Evolutionary conservation across 2,888 invertebrate genomes (phyloP).

Genomic region (Callyntrura sp.): DNA sequence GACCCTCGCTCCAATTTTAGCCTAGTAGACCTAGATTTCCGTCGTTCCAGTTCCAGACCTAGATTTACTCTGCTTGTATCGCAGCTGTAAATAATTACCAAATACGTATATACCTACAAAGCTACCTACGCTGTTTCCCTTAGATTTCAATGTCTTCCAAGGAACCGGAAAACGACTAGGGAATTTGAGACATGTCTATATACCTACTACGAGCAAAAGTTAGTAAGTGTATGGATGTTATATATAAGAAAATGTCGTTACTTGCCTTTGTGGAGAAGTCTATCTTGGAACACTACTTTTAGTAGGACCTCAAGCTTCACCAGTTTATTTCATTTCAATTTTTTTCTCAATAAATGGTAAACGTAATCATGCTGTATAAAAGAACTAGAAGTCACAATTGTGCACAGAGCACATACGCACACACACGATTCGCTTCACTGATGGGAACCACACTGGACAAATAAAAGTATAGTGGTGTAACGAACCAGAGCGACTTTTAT

Average conservation of each 20-base stretch:
- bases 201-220: too few relatives aligned
- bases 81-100: constrained; percentile 51
- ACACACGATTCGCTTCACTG: constrained; percentile 36
- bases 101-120: too few relatives aligned
- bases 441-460: background rate
- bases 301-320: constrained; percentile 13
- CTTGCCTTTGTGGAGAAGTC: background rate
- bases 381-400: background rate
- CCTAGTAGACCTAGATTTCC: too few relatives aligned
- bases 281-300: background rate
- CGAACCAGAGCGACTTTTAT: background rate
- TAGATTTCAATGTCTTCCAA: too few relatives aligned
- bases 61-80: background rate
- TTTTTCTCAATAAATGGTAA: background rate
- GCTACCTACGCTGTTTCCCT: too few relatives aligned
- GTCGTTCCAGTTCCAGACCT: too few relatives aligned
- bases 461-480: background rate
- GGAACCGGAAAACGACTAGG: background rate
- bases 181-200: background rate
- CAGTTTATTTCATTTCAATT: constrained; percentile 16
- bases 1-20: too few relatives aligned
- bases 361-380: background rate
- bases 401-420: constrained; percentile 43
- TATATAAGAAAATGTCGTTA: background rate
- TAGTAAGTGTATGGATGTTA: background rate